These are phyloP conservation scores for Pagetopsis macropterus DNA, from an alignment of 2,797 vertebrate genomes.

Conservation along the genomic window DNA sequence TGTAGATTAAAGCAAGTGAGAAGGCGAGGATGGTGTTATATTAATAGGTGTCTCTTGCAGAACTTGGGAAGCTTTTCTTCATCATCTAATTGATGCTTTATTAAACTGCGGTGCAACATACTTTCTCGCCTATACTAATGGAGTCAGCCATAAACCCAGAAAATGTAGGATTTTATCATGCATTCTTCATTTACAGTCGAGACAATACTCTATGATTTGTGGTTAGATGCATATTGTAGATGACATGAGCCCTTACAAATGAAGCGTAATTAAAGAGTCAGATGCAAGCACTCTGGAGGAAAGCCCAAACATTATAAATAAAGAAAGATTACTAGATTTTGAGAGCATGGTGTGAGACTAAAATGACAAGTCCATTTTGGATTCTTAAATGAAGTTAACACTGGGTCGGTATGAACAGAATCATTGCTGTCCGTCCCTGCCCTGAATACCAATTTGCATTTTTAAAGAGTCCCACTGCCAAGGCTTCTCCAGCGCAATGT, in stretches of 20 bases:
- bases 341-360: constrained; percentile 50
- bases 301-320: constrained; percentile 62
- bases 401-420: constrained; percentile 76
- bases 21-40: constrained; percentile 67
- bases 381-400: constrained; percentile 77
- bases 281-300: constrained; percentile 49
- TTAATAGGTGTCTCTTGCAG: constrained; percentile 62
- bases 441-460: constrained; percentile 85
- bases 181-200: constrained; percentile 65
- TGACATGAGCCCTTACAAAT: constrained; percentile 48
- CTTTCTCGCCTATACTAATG: constrained; percentile 70
- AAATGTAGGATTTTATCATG: constrained; percentile 72
- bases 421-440: constrained; percentile 77
- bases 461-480: constrained; percentile 81
- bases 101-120: constrained; percentile 69
- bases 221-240: constrained; percentile 55
- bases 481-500: constrained; percentile 75
- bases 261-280: constrained; percentile 61
- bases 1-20: constrained; percentile 57
- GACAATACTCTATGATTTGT: constrained; percentile 61
- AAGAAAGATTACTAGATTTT: constrained; percentile 48
- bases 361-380: constrained; percentile 69
- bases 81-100: constrained; percentile 75
- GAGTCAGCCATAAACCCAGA: constrained; percentile 61
- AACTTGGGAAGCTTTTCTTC: constrained; percentile 55